phyloP scores from a whole-genome alignment of 1,140 invertebrate species.

The Capitella teleta region DNA sequence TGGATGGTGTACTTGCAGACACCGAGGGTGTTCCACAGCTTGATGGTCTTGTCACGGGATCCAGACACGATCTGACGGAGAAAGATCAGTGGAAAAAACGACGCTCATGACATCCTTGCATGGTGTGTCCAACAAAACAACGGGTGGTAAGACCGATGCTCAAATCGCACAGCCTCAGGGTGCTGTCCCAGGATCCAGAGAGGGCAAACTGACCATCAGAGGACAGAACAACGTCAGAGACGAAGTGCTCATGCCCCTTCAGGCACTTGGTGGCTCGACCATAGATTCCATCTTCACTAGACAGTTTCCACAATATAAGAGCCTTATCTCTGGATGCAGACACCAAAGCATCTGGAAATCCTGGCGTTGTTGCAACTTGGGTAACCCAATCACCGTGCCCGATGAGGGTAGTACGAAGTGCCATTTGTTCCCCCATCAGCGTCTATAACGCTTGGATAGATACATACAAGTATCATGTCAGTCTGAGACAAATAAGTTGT shows the following conservation, averaged over 20 bases:
- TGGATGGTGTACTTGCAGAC: conserved; percentile 98
- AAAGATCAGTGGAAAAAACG: conserved; percentile 98
- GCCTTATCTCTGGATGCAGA: conserved; percentile 97
- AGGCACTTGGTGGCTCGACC: conserved; percentile 91
- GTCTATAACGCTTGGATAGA: too few relatives aligned
- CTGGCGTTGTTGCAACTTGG: conserved; percentile 97
- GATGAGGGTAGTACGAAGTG: conserved; percentile 79
- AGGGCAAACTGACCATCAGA: conserved; percentile 99
- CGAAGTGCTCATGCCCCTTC: conserved; percentile 95
- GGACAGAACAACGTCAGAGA: conserved; percentile 96
- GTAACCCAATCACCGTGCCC: conserved; percentile 99
- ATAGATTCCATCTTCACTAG: conserved; percentile 66
- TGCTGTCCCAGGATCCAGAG: conserved; percentile 99
- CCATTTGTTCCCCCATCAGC: conserved; percentile 73
- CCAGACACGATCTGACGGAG: conserved; percentile 99
- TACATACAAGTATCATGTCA: too few relatives aligned
- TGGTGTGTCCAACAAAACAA: conserved; percentile 96
- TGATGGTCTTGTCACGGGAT: conserved; percentile 97
- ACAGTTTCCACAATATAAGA: conserved; percentile 95
- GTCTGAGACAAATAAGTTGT: too few relatives aligned
- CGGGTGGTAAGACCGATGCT: conserved; percentile 57
- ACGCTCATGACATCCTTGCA: conserved; percentile 99
- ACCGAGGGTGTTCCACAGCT: conserved; percentile 98
- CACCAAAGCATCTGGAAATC: conserved; percentile 95
- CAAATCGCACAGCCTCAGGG: conserved; percentile 95